phyloP scores from a whole-genome alignment of 1,140 invertebrate genomes.

The Mycetomoellerius zeteki region DNA sequence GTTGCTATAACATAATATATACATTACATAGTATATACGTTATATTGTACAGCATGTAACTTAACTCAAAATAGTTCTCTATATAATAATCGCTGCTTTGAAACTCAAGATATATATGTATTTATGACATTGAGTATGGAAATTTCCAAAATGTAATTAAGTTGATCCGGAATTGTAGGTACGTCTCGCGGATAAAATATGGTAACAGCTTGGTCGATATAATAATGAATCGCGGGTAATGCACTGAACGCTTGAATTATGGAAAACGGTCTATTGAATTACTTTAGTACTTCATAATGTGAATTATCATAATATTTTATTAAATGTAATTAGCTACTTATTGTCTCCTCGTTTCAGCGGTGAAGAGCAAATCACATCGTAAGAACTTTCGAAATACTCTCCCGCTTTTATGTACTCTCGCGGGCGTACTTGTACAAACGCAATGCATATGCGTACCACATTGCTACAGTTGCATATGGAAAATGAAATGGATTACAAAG shows the following conservation, averaged over 20 bases:
- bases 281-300: background rate
- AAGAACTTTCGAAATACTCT: background rate
- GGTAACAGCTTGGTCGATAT: background rate
- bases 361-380: background rate
- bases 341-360: background rate
- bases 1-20: background rate
- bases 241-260: background rate
- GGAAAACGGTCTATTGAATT: conserved; percentile 33
- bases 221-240: conserved; percentile 41
- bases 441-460: background rate
- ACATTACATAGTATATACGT: background rate
- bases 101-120: background rate
- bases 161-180: background rate
- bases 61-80: background rate
- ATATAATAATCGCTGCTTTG: background rate
- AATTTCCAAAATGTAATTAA: conserved; percentile 26
- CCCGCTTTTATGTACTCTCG: background rate
- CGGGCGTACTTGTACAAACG: background rate
- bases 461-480: background rate
- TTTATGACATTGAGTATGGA: background rate
- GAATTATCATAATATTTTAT: background rate
- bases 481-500: conserved; percentile 32
- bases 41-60: too few species aligned
- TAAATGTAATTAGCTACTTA: conserved; percentile 12
- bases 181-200: background rate